Conservation (phyloP, 1,140 invertebrate genomes). For the Drosophila arizonae region DNA sequence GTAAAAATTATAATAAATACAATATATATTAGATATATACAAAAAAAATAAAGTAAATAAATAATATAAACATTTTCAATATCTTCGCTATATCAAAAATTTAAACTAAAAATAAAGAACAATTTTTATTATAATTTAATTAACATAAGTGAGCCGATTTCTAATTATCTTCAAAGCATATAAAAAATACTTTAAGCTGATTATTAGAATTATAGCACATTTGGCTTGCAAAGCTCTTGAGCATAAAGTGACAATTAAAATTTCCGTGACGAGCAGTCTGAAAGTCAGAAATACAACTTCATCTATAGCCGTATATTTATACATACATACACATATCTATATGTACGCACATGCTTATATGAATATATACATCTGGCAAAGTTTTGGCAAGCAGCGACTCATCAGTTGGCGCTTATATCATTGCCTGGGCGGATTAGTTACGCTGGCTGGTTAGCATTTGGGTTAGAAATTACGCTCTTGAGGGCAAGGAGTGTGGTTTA, state of each 20-base stretch:
- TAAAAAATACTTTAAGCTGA: too few species aligned
- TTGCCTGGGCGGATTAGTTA: slow-evolving; percentile 83
- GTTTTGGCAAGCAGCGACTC: slow-evolving; percentile 59
- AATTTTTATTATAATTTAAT: too few species aligned
- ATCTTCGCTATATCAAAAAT: too few species aligned
- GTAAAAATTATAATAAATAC: too few species aligned
- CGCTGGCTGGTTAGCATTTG: slow-evolving; percentile 59
- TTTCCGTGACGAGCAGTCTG: not conserved
- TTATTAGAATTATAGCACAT: not conserved
- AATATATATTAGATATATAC: too few species aligned
- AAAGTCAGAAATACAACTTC: not conserved
- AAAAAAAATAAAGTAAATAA: too few species aligned
- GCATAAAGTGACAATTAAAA: not conserved
- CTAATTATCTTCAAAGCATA: too few species aligned
- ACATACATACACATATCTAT: not conserved
- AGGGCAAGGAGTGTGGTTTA: not conserved
- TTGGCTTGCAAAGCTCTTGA: not conserved
- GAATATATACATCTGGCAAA: slow-evolving; percentile 7
- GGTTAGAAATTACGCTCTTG: slow-evolving; percentile 10
- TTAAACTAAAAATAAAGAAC: too few species aligned
- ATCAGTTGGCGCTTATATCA: slow-evolving; percentile 78
- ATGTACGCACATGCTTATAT: slow-evolving; percentile 7
- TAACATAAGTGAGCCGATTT: too few species aligned
- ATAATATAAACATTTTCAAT: too few species aligned
- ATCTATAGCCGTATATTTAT: not conserved